Percentiles rank a stretch among this genome's conserved stretches.
Conservation (phyloP, 2,797 vertebrate species). For the Poecile montanus region DNA sequence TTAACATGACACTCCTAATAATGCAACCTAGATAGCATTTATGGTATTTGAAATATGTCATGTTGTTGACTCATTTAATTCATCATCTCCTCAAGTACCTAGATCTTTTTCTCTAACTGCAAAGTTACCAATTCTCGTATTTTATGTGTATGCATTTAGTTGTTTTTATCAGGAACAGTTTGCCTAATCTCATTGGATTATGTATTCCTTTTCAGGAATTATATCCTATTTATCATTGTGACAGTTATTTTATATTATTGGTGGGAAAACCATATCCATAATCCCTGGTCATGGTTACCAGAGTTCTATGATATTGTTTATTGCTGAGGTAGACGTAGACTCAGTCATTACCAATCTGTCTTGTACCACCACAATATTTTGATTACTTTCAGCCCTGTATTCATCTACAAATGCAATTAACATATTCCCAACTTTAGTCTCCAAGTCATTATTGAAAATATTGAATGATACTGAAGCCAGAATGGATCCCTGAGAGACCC, state of each 20-base stretch:
- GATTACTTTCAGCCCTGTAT: constrained; percentile 17
- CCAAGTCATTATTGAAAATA: constrained; percentile 66
- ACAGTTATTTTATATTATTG: not conserved
- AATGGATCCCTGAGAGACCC: constrained; percentile 33
- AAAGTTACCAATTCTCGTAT: not conserved
- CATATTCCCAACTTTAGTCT: constrained; percentile 39
- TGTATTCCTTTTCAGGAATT: not conserved
- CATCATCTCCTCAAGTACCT: constrained; percentile 43
- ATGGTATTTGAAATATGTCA: constrained; percentile 53
- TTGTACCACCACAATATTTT: not conserved
- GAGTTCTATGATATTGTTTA: not conserved
- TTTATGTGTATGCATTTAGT: not conserved
- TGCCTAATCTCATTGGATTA: not conserved
- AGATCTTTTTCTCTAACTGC: not conserved
- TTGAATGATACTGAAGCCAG: constrained; percentile 49
- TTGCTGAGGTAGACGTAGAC: not conserved
- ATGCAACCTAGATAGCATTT: constrained; percentile 44
- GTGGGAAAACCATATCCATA: not conserved
- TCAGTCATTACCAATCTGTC: not conserved
- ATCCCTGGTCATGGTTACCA: not conserved
- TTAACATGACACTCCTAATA: constrained; percentile 61
- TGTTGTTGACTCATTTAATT: constrained; percentile 66
- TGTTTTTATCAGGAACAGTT: not conserved
- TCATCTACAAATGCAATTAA: constrained; percentile 40
- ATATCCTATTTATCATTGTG: not conserved